Evolutionary conservation across 1,140 invertebrate species (phyloP), one percentile per base, ranked within the genome.

Genomic region (Leptinotarsa texana): DNA sequence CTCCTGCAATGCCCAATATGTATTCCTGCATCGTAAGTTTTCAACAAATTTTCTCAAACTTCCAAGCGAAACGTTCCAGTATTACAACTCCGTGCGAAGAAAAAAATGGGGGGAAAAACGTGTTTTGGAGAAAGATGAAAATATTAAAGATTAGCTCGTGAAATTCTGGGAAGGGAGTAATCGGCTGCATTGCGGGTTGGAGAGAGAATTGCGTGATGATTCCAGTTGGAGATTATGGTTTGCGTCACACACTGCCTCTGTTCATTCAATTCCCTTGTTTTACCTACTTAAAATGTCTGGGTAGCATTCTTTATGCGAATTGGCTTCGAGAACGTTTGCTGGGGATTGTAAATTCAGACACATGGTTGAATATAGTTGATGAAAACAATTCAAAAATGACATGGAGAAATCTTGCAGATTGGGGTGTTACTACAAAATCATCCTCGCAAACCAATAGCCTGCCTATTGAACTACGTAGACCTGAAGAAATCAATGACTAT

Each of bases 81-180:
- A 42, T 15, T 57, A 15, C 15, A 15, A 57, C 15, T 57, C 5
- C n/a, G n/a, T 2, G n/a, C 51, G 8, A 57, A 57, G n/a, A 57
- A 15, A 17, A 18, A 57, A 27, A 67, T 13, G 22, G 27, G 24
- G 6, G 6, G 17, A 42, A 67, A 24, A 67, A 24, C 65, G 15
- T 67, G 65, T 67, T 33, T 42, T 42, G 65, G 27, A 24, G 18
- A 67, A 67, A 97, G 94, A 96, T 97, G 85, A 57, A 57, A 57
- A 57, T 57, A 57, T 57, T 57, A 57, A 57, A 57, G 51, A 57
- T 57, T 57, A 57, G 51, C n/a, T 57, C 51, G n/a, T 57, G n/a
- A 57, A 57, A 57, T 18, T 57, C 15, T 57, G 51, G 51, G 90
- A 91, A 69, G 48, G 48, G 51, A 76, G 67, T 68, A 76, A 73